Base-by-base conservation (phyloP, 2,888 invertebrate genomes). In the Gisinianus flammeolus region DNA sequence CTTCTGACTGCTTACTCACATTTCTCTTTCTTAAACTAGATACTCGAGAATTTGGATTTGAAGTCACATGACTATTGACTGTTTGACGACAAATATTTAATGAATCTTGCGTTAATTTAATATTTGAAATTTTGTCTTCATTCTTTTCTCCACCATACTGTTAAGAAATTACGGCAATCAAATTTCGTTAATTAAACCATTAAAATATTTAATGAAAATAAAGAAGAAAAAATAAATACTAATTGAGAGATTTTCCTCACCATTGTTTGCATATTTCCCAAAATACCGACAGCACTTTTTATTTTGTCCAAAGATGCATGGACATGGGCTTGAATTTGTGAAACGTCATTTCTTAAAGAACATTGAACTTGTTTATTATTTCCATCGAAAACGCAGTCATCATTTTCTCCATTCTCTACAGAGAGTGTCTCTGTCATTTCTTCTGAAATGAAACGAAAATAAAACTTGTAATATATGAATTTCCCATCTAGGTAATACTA, bases 11-110 rank as follows among this genome's bases (percentile, higher is more conserved):
- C 77, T 83, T 85, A 67, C 83, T 84, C 2, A 81, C 68, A 64
- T 85, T 85, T 66, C 85, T 68, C 44, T 83, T 83, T 31, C 85
- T 44, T 10, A 85, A 69, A 77, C 71, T 81, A 5, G 82, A 82
- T 69, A 12, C 24, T 10, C 31, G 33, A 35, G 12, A 19, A 62
- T 28, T 62, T 19, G 10, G 33, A 28, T n/a, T 10, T 26, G 19
- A 22, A 62, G 1, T 62, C 3, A 26, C 26, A 26, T 62, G 24
- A 16, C 26, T 62, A 16, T 26, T 26, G 5, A 62, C n/a, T 3
- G 56, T 58, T n/a, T 58, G 56, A 58, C 22, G 56, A n/a, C 56
- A 58, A 58, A 58, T 2, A 62, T 28, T 62, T 28, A 62, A 62
- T 24, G 62, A 62, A 1, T 62, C 62, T 62, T 22, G 26, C 28